A percentile compares a stretch with the other conserved stretches of the same genome.
phyloP scores from a whole-genome alignment of 2,113 vertebrate genomes.

The Thunnus thynnus region DNA sequence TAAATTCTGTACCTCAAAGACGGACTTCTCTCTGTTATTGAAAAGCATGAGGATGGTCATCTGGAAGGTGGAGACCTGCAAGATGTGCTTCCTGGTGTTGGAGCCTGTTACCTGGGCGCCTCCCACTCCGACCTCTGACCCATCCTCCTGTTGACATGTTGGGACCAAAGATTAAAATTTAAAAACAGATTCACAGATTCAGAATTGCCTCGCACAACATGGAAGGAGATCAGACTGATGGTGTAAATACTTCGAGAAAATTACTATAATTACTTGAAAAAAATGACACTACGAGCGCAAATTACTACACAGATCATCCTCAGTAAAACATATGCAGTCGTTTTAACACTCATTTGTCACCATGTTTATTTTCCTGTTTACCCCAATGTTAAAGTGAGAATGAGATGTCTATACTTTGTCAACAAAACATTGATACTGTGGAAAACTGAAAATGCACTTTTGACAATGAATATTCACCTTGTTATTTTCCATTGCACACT shows the following conservation, averaged over 20 bases:
- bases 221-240: too few species aligned
- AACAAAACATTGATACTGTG: too few species aligned
- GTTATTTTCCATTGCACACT: not conserved
- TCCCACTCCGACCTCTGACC: conserved; percentile 96
- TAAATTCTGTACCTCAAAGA: conserved; percentile 90
- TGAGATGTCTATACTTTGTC: too few species aligned
- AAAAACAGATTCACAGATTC: not conserved
- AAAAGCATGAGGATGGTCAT: conserved; percentile 99
- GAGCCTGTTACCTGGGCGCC: conserved; percentile 98
- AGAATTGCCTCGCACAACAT: not conserved
- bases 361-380: too few species aligned
- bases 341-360: too few species aligned
- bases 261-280: too few species aligned
- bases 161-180: not conserved
- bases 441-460: too few species aligned
- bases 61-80: conserved; percentile 99
- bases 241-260: not conserved
- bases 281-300: too few species aligned
- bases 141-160: conserved; percentile 90
- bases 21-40: conserved; percentile 98
- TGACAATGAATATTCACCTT: too few species aligned
- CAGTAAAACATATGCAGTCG: too few species aligned
- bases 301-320: too few species aligned
- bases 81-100: conserved; percentile 98
- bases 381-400: too few species aligned